A percentile compares a stretch with the other conserved stretches of the same genome.
phyloP scores from a whole-genome alignment of 2,888 invertebrate genomes.

The Limulus polyphemus region DNA sequence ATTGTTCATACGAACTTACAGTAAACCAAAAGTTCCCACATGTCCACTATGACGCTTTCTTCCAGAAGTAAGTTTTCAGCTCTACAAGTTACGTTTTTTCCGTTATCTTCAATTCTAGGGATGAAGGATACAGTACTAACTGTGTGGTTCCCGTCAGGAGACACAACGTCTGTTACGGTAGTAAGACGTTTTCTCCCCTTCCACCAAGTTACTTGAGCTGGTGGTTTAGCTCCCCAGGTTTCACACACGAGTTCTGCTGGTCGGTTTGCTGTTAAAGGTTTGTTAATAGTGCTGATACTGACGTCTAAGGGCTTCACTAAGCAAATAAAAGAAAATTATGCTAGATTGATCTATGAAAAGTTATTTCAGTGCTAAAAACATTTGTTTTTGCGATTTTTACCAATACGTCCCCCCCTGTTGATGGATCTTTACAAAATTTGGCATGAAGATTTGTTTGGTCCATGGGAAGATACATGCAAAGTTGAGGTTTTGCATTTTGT shows the following conservation, averaged over 20 bases:
- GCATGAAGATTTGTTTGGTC: too few species aligned
- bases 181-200: slow-evolving; percentile 59
- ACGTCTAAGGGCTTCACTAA: slow-evolving; percentile 67
- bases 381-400: too few species aligned
- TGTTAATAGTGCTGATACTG: slow-evolving; percentile 53
- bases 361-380: too few species aligned
- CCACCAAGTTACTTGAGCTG: slow-evolving; percentile 74
- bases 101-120: slow-evolving; percentile 25
- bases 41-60: slow-evolving; percentile 24
- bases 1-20: slow-evolving; percentile 18
- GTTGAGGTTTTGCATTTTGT: too few species aligned
- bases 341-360: too few species aligned
- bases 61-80: slow-evolving; percentile 26
- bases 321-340: not conserved
- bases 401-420: too few species aligned
- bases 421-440: too few species aligned
- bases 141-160: slow-evolving; percentile 25
- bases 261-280: slow-evolving; percentile 47
- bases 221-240: slow-evolving; percentile 68
- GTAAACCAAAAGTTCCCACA: slow-evolving; percentile 23
- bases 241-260: slow-evolving; percentile 70
- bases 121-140: slow-evolving; percentile 23
- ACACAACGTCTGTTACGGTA: slow-evolving; percentile 35
- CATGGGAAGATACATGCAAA: too few species aligned
- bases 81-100: slow-evolving; percentile 42